These are phyloP conservation scores for Rhodeus uyekii DNA, from an alignment of 2,797 vertebrate genomes.

Conservation along the genomic window DNA sequence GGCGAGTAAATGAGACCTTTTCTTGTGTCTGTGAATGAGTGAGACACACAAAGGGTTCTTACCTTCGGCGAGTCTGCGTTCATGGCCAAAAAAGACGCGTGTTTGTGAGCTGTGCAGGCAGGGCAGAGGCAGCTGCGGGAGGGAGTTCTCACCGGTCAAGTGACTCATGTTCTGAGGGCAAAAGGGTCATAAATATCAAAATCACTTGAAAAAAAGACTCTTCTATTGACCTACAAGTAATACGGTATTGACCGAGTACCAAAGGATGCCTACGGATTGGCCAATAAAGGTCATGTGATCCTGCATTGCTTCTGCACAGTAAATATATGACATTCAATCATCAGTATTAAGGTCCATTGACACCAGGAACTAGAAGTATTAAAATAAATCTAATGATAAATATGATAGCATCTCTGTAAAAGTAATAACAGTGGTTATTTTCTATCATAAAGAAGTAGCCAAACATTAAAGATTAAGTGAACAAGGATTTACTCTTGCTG, in stretches of 20 bases:
- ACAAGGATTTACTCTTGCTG: no score
- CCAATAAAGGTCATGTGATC: neutral
- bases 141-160: conserved; percentile 72
- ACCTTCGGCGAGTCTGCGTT: conserved; percentile 93
- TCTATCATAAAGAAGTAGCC: no score
- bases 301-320: neutral
- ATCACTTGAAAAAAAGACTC: neutral
- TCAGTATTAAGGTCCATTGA: neutral
- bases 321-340: neutral
- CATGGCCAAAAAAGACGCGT: conserved; percentile 94
- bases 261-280: neutral
- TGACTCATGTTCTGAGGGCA: conserved; percentile 81
- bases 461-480: no score
- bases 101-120: conserved; percentile 90
- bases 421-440: no score
- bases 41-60: conserved; percentile 48
- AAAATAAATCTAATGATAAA: no score
- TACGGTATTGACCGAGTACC: neutral
- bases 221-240: neutral
- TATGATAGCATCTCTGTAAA: no score
- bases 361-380: neutral
- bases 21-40: neutral
- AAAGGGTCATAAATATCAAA: neutral
- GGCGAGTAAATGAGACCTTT: no score
- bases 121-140: conserved; percentile 92